These are phyloP conservation scores for Erebia ligea DNA, from an alignment of 2,888 invertebrate species.

Conservation along the genomic window DNA sequence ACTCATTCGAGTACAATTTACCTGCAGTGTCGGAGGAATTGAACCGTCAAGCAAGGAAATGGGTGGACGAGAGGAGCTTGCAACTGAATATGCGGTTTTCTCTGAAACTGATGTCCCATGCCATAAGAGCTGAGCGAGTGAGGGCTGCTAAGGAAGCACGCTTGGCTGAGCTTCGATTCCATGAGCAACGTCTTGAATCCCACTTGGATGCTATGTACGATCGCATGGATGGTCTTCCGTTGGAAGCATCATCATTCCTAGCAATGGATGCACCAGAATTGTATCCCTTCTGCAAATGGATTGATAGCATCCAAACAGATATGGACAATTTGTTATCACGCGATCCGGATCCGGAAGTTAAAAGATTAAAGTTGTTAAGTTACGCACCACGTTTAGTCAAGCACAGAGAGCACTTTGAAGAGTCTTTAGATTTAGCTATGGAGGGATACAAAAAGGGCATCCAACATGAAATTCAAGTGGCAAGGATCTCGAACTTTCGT, in stretches of 20 bases:
- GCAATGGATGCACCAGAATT: constrained; percentile 55
- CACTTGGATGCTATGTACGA: constrained; percentile 61
- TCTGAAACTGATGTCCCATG: constrained; percentile 64
- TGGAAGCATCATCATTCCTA: constrained; percentile 54
- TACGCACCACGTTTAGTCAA: constrained; percentile 60
- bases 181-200: constrained; percentile 59
- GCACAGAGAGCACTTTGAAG: constrained; percentile 57
- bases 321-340: constrained; percentile 50
- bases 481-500: constrained; percentile 65
- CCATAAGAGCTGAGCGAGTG: constrained; percentile 62
- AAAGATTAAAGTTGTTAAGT: constrained; percentile 63
- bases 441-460: constrained; percentile 52
- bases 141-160: constrained; percentile 57
- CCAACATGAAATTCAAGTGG: constrained; percentile 60
- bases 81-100: constrained; percentile 62
- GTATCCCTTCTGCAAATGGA: constrained; percentile 60
- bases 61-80: constrained; percentile 60
- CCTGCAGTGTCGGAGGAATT: constrained; percentile 58
- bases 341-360: constrained; percentile 54
- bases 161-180: constrained; percentile 57
- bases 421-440: constrained; percentile 56
- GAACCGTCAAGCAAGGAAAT: constrained; percentile 55
- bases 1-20: constrained; percentile 61
- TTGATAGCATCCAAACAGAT: constrained; percentile 51
- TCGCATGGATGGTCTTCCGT: constrained; percentile 53